Evolutionary conservation across 2,888 invertebrate species (phyloP).

Genomic region (Apamea epomidion): DNA sequence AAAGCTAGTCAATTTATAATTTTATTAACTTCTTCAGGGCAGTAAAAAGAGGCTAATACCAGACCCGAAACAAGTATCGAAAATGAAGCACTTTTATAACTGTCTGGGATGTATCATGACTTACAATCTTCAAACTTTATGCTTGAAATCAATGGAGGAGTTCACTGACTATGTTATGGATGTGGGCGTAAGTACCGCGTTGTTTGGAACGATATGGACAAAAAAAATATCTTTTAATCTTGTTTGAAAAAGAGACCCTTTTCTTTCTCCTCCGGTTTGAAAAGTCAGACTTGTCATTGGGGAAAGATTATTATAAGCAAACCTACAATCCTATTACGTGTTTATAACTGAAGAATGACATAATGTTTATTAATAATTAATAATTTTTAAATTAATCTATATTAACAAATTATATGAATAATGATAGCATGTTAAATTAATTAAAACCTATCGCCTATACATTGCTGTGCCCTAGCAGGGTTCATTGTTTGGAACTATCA

Average conservation of each 20-base stretch:
- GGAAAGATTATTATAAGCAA: not conserved
- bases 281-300: not conserved
- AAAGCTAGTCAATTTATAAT: not conserved
- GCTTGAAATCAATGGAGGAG: slow-evolving; percentile 94
- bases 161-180: slow-evolving; percentile 95
- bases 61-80: slow-evolving; percentile 91
- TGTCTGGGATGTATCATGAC: slow-evolving; percentile 97
- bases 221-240: not conserved
- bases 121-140: slow-evolving; percentile 95
- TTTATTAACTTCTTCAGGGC: slow-evolving; percentile 86
- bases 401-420: no score
- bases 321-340: not conserved
- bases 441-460: no score
- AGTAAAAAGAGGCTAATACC: slow-evolving; percentile 93
- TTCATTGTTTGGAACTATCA: no score
- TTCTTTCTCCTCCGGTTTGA: not conserved
- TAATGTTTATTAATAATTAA: no score
- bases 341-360: not conserved
- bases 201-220: not conserved
- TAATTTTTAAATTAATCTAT: no score
- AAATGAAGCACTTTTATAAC: slow-evolving; percentile 95
- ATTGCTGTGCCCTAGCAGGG: no score
- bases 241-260: not conserved
- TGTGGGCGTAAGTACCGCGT: slow-evolving; percentile 91
- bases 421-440: no score